A percentile compares a stretch with the other conserved stretches of the same genome.
These are phyloP conservation scores for Dryas iulia DNA, from an alignment of 1,140 invertebrate genomes.

Conservation along the genomic window DNA sequence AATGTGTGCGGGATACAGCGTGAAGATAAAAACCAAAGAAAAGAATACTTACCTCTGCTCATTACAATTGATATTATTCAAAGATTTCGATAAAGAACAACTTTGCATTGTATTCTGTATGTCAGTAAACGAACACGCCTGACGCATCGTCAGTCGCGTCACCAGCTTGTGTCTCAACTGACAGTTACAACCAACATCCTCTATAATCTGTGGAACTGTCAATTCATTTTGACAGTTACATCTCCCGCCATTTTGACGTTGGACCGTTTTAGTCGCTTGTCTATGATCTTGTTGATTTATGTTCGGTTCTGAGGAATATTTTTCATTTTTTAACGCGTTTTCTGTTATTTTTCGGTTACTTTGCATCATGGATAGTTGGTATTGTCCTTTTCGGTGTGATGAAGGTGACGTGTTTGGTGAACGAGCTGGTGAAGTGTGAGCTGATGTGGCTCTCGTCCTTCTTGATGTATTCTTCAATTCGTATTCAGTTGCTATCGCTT, in stretches of 20 bases:
- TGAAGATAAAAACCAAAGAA: too few species aligned
- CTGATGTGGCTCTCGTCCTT: slow-evolving; percentile 46
- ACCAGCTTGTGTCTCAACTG: slow-evolving; percentile 56
- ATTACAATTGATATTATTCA: slow-evolving; percentile 48
- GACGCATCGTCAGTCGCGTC: slow-evolving; percentile 40
- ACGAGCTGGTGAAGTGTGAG: slow-evolving; percentile 50
- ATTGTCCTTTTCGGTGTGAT: slow-evolving; percentile 53
- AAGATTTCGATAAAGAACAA: slow-evolving; percentile 47
- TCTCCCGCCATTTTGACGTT: slow-evolving; percentile 19
- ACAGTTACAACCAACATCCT: slow-evolving; percentile 28
- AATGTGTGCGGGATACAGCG: too few species aligned
- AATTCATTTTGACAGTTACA: slow-evolving; percentile 35
- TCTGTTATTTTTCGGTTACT: slow-evolving; percentile 46
- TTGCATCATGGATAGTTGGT: slow-evolving; percentile 64
- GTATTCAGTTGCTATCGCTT: slow-evolving; percentile 72
- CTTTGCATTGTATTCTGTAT: slow-evolving; percentile 46
- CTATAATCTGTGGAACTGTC: slow-evolving; percentile 40
- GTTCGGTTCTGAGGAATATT: slow-evolving; percentile 62
- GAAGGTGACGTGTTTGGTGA: slow-evolving; percentile 58
- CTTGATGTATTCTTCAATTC: slow-evolving; percentile 56
- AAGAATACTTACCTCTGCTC: slow-evolving; percentile 53
- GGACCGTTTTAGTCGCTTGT: slow-evolving; percentile 25
- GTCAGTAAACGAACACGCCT: slow-evolving; percentile 61
- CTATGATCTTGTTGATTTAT: slow-evolving; percentile 42
- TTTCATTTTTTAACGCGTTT: slow-evolving; percentile 37